Conservation (phyloP, 2,113 vertebrate genomes). For the Mobula hypostoma region DNA sequence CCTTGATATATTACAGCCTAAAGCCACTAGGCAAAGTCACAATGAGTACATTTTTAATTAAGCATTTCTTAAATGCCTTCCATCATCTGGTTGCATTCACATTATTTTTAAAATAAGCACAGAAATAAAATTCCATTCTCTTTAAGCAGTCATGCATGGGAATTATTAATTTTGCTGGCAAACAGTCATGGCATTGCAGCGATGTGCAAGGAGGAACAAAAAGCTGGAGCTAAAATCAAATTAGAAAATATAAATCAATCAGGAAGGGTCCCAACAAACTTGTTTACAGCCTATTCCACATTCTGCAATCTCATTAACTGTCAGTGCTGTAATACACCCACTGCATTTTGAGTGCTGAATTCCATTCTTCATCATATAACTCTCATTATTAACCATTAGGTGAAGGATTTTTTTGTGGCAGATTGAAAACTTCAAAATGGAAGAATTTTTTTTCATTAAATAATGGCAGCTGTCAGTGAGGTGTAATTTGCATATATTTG, state of each 20-base stretch:
- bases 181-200: slow-evolving; percentile 6
- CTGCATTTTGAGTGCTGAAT: slow-evolving; percentile 28
- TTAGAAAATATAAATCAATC: slow-evolving; percentile 37
- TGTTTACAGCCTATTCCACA: slow-evolving; percentile 31
- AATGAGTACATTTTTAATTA: slow-evolving; percentile 21
- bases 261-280: slow-evolving; percentile 10
- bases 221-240: slow-evolving; percentile 29
- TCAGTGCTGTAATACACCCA: slow-evolving; percentile 8
- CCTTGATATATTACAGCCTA: neutral
- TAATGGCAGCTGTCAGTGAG: slow-evolving; percentile 71
- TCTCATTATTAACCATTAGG: slow-evolving; percentile 61
- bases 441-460: slow-evolving; percentile 70
- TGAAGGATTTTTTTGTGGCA: slow-evolving; percentile 70
- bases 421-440: slow-evolving; percentile 79
- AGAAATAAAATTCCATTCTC: slow-evolving; percentile 13
- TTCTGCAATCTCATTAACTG: slow-evolving; percentile 24
- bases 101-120: neutral
- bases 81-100: neutral
- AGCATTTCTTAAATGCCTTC: neutral
- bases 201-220: slow-evolving; percentile 25
- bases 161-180: slow-evolving; percentile 32
- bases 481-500: slow-evolving; percentile 75
- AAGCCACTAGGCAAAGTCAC: neutral
- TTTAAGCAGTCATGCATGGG: slow-evolving; percentile 6
- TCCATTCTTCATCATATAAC: slow-evolving; percentile 26